phyloP scores from a whole-genome alignment of 1,140 invertebrate species.

The Temnothorax nylanderi region DNA sequence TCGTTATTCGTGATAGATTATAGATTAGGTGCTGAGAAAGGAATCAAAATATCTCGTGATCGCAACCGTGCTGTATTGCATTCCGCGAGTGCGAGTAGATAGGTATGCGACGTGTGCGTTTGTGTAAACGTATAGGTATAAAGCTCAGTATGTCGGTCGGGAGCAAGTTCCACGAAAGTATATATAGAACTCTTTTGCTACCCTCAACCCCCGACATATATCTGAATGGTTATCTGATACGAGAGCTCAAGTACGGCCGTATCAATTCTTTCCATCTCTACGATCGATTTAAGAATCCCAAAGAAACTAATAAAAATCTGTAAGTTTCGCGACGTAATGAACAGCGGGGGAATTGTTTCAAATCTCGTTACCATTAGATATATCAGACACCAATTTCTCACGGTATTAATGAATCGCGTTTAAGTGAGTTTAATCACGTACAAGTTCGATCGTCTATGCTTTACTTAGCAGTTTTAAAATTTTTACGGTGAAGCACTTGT shows the following conservation, averaged over 20 bases:
- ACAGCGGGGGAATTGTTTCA: slow-evolving; percentile 30
- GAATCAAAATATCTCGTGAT: slow-evolving; percentile 42
- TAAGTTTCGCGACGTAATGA: slow-evolving; percentile 67
- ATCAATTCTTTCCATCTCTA: slow-evolving; percentile 79
- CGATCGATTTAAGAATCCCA: slow-evolving; percentile 77
- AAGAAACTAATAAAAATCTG: slow-evolving; percentile 55
- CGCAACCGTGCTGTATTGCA: slow-evolving; percentile 68
- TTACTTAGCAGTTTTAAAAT: neutral
- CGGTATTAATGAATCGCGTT: slow-evolving; percentile 23
- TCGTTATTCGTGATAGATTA: slow-evolving; percentile 22
- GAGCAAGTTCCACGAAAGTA: slow-evolving; percentile 64
- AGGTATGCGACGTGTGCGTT: neutral
- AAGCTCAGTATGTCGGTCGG: slow-evolving; percentile 37
- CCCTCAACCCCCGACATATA: slow-evolving; percentile 74
- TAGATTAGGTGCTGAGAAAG: slow-evolving; percentile 42
- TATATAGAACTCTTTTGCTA: slow-evolving; percentile 72
- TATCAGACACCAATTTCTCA: neutral
- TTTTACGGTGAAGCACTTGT: neutral
- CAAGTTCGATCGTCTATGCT: neutral
- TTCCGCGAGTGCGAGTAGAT: slow-evolving; percentile 56
- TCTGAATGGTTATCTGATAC: slow-evolving; percentile 81
- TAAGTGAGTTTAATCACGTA: slow-evolving; percentile 4
- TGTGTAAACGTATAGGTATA: slow-evolving; percentile 30
- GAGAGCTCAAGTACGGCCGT: slow-evolving; percentile 68
- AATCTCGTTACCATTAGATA: slow-evolving; percentile 8